Evolutionary conservation across 1,140 invertebrate species (phyloP), one percentile per base, ranked within the genome.

Genomic region (Heliconius congener): DNA sequence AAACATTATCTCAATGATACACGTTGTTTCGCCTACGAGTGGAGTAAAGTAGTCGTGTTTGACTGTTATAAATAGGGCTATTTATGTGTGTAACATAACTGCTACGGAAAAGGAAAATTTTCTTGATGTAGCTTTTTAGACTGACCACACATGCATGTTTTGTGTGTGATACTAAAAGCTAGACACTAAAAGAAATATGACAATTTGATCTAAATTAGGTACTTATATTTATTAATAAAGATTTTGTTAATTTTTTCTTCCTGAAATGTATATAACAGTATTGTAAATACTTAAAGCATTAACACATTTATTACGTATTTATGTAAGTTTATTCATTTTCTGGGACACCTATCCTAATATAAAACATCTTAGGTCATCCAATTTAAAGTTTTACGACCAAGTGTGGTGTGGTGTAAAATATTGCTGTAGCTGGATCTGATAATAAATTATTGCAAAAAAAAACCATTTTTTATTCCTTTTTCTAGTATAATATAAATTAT

Each of bases 11-110:
- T 46, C 8, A 16, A 73, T 46, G 39, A 50, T 73, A 23, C 50
- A 72, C 42, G 42, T 72, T 72, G 71, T 72, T 72, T 72, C 50
- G 16, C 6, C 39, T 46, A 46, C 42, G 39, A 46, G 39, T 39
- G 4, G 39, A 16, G 9, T n/a, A 27, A 73, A 27, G 71, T 50
- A 73, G 42, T 23, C 37, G 37, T 73, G 71, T 73, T 72, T 42
- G n/a, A 46, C 39, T 50, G 39, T 66, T 66, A 23, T 66, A 30
- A 66, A 66, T 66, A 27, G 23, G 23, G 23, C 57, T 11, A 66
- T 66, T 66, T 66, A 66, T 66, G 57, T 27, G 8, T 27, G 57
- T 66, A 66, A 23, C 27, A 23, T 8, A 4, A 66, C 55, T 57
- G 57, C 57, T 30, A 30, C 23, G 60, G n/a, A 13, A 66, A 30